Conservation (phyloP, 2,113 vertebrate species). For the Numida meleagris region DNA sequence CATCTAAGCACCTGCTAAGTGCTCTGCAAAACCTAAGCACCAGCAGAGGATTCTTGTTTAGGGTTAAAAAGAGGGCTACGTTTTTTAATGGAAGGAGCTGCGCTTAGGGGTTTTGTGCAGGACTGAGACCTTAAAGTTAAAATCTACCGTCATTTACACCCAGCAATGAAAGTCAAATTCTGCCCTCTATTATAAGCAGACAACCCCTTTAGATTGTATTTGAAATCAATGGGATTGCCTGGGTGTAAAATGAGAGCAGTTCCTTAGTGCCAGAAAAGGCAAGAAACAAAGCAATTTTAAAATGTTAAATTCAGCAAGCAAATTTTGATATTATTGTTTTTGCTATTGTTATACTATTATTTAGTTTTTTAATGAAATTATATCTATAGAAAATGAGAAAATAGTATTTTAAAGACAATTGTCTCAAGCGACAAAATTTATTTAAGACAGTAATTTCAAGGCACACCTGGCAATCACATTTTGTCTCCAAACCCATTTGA, state of each 20-base stretch:
- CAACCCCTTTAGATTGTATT: conserved; percentile 64
- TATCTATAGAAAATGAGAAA: not conserved
- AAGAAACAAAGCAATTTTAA: conserved; percentile 56
- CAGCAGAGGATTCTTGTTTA: conserved; percentile 34
- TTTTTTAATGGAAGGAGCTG: conserved; percentile 33
- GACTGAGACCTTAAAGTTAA: conserved; percentile 53
- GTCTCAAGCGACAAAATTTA: conserved; percentile 33
- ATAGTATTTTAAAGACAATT: conserved; percentile 31
- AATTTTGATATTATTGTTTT: conserved; percentile 43
- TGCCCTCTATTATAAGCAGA: conserved; percentile 70
- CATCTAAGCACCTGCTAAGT: not conserved
- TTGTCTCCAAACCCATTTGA: conserved; percentile 45
- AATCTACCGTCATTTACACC: conserved; percentile 53
- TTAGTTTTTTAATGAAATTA: conserved; percentile 46
- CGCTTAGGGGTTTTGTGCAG: conserved; percentile 35
- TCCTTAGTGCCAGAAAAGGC: conserved; percentile 55
- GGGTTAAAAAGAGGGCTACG: conserved; percentile 46
- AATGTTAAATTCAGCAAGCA: conserved; percentile 47
- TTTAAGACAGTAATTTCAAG: conserved; percentile 43
- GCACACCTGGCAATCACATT: not conserved
- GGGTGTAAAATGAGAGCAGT: conserved; percentile 62
- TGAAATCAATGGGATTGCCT: conserved; percentile 65
- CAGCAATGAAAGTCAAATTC: conserved; percentile 67
- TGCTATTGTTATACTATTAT: conserved; percentile 33
- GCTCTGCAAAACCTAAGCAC: not conserved